These are phyloP conservation scores for Mesochorus sp. DNA, from an alignment of 2,888 invertebrate genomes.

Conservation along the genomic window DNA sequence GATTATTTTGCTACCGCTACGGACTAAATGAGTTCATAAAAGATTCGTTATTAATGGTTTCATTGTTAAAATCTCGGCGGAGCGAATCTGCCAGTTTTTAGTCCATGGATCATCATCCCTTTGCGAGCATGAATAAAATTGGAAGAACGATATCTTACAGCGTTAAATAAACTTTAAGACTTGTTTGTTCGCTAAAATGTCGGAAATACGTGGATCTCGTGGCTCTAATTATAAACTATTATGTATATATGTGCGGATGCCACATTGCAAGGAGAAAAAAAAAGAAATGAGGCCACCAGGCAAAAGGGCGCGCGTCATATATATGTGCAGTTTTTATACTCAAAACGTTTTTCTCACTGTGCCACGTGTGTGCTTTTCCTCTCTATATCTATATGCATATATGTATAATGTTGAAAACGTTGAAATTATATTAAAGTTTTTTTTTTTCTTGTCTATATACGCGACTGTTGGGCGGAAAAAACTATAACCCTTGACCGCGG, in stretches of 20 bases:
- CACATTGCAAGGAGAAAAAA: not conserved
- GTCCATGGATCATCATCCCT: not conserved
- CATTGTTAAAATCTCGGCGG: constrained; percentile 72
- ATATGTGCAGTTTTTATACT: constrained; percentile 44
- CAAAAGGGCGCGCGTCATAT: not conserved
- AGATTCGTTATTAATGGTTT: constrained; percentile 81
- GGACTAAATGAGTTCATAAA: constrained; percentile 81
- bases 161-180: not conserved
- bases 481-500: constrained; percentile 78
- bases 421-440: constrained; percentile 59
- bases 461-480: constrained; percentile 64
- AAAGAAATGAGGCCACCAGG: constrained; percentile 19
- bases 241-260: constrained; percentile 11
- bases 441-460: too few species aligned
- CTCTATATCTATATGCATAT: too few species aligned
- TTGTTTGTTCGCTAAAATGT: not conserved
- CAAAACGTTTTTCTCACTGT: constrained; percentile 54
- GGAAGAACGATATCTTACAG: not conserved
- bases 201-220: constrained; percentile 16
- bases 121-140: constrained; percentile 6
- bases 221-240: constrained; percentile 35
- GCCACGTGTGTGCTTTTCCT: constrained; percentile 9
- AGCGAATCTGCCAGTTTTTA: not conserved
- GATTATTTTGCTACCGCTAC: constrained; percentile 63
- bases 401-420: constrained; percentile 9